Conservation (phyloP, 30 jellyfish, hydroid and myxozoan genomes). For the Clytia hemisphaerica region DNA sequence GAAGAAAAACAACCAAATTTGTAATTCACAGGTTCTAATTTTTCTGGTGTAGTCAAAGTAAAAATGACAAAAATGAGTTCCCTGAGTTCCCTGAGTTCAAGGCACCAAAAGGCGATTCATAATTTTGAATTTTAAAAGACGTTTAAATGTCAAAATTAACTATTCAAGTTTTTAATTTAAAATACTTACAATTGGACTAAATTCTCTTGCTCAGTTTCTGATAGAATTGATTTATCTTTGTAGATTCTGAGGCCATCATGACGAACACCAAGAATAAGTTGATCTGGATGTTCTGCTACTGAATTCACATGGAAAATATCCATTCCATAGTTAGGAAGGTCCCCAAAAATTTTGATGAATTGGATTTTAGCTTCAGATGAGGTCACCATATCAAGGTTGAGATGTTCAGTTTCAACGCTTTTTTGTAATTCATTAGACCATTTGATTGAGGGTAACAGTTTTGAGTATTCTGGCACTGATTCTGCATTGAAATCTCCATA, state of each 20-base stretch:
- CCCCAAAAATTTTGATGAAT: slow-evolving; percentile 42
- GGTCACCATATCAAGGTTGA: slow-evolving; percentile 52
- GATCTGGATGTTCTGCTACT: slow-evolving; percentile 59
- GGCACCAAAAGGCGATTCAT: no score
- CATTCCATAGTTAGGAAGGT: slow-evolving; percentile 72
- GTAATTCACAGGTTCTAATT: background rate
- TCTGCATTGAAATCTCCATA: slow-evolving; percentile 83
- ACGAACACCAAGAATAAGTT: slow-evolving; percentile 61
- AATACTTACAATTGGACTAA: slow-evolving; percentile 76
- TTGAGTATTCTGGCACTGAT: slow-evolving; percentile 61
- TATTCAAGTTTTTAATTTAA: no score
- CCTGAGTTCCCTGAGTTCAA: no score
- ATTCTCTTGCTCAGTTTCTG: background rate
- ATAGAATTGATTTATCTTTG: slow-evolving; percentile 15
- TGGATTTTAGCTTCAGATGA: slow-evolving; percentile 68
- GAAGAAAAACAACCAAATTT: background rate
- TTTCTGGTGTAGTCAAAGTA: no score
- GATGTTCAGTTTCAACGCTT: slow-evolving; percentile 57
- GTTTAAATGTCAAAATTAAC: no score
- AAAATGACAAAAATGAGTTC: no score
- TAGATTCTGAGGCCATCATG: slow-evolving; percentile 87
- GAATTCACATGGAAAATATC: slow-evolving; percentile 79
- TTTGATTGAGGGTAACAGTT: slow-evolving; percentile 29
- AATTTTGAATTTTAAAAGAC: no score
- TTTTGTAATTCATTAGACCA: slow-evolving; percentile 78